Percentiles rank a stretch among this genome's conserved stretches.
phyloP scores from a whole-genome alignment of 2,797 vertebrate genomes.

The Masticophis lateralis region DNA sequence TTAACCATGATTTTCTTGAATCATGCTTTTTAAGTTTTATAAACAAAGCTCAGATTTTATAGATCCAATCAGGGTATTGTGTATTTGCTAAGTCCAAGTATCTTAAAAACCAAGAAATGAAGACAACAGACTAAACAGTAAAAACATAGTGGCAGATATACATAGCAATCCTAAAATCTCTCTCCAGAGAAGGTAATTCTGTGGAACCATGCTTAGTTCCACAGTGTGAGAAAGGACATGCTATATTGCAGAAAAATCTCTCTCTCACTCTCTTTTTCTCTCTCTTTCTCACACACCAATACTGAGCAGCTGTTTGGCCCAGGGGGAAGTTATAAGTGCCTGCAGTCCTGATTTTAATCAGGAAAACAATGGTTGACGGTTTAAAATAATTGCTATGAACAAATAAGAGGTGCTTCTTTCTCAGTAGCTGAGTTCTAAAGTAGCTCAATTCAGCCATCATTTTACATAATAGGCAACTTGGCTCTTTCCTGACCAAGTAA shows the following conservation, averaged over 20 bases:
- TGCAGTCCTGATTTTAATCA: neutral
- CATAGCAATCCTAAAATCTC: neutral
- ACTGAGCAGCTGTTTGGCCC: neutral
- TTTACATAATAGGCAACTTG: neutral
- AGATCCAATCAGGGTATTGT: slow-evolving; percentile 23
- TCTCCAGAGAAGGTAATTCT: neutral
- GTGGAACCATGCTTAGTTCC: neutral
- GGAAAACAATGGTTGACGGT: neutral
- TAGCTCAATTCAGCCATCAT: neutral
- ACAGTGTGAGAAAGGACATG: neutral
- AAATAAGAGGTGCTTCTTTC: neutral
- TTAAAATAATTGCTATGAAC: neutral
- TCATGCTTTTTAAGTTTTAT: neutral
- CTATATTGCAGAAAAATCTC: neutral
- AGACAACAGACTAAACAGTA: neutral
- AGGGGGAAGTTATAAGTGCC: neutral
- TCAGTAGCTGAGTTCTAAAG: neutral
- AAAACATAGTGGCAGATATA: neutral
- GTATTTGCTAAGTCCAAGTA: neutral
- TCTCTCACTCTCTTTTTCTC: neutral
- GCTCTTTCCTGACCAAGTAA: neutral
- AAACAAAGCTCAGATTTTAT: neutral
- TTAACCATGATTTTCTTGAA: neutral
- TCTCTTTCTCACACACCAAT: neutral
- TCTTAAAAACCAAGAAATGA: neutral